Evolutionary conservation across 2,113 vertebrate species (phyloP), one percentile per base, ranked within the genome.

Genomic region (Rhea pennata): DNA sequence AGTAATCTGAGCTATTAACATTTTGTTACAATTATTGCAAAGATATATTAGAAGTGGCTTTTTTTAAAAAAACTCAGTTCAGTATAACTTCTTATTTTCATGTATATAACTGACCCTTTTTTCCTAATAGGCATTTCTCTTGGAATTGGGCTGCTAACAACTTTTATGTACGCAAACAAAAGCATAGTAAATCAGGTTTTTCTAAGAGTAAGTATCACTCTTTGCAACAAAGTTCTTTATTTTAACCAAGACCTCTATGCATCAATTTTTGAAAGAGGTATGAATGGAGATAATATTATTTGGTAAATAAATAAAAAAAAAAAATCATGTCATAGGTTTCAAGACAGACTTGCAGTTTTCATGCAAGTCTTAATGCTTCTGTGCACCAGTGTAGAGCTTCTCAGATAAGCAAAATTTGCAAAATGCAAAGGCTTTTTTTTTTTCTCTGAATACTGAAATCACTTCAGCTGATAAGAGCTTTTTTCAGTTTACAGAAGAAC

Each of bases 91-190:
- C 33, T 66, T 29, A 22, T 93, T 91, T 79, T 86, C 56, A 77
- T 79, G 62, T 96, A 83, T 96, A 62, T 98, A 98, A 98, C 96
- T 96, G 95, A 96, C 96, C 95, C 97, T 98, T 98, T 97, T 98
- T 98, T 98, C 97, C 97, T 98, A 97, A 95, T 96, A 99, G 99
- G 99, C 95, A 98, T 99, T 97, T 99, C 99, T 96, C 98, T 99
- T 97, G 99, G 99, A 93, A 98, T 99, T 88, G 99, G 99, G 97
- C 98, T 99, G 98, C 98, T 99, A 98, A 99, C 98, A 96, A 99
- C 99, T 88, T 99, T 99, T 75, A 98, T 99, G 53, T 99, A 99
- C 98, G 99, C 99, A 98, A 99, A 99, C 98, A 99, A 99, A 98
- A 99, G 97, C 98, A 99, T 99, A 98, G 98, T 99, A 97, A 98